A percentile compares a stretch with the other conserved stretches of the same genome.
Conservation (phyloP, 1,140 invertebrate genomes). For the Drosophila bocqueti region DNA sequence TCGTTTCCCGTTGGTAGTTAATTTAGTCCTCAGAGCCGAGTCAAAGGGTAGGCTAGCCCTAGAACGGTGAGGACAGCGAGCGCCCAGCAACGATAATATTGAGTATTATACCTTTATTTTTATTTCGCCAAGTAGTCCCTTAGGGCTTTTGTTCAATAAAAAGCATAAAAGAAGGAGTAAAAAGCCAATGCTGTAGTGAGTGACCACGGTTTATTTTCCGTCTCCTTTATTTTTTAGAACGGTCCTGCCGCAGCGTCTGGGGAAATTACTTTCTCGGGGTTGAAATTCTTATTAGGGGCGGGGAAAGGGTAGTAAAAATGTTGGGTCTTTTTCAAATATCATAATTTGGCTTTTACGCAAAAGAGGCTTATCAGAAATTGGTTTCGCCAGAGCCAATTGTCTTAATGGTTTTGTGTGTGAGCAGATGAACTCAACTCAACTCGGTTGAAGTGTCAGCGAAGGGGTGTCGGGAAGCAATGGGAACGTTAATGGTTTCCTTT, state of each 20-base stretch:
- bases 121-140: slow-evolving; percentile 79
- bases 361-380: slow-evolving; percentile 82
- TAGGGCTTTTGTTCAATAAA: slow-evolving; percentile 76
- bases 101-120: slow-evolving; percentile 82
- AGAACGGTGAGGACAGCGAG: slow-evolving; percentile 10
- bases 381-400: slow-evolving; percentile 79
- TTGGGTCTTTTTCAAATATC: slow-evolving; percentile 70
- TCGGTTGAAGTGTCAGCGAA: slow-evolving; percentile 51
- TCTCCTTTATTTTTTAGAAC: slow-evolving; percentile 46
- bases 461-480: slow-evolving; percentile 29
- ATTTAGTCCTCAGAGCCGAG: slow-evolving; percentile 58
- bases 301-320: slow-evolving; percentile 40
- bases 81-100: slow-evolving; percentile 71
- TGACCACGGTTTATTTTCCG: slow-evolving; percentile 59
- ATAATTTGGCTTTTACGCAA: slow-evolving; percentile 83
- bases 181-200: slow-evolving; percentile 51
- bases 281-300: slow-evolving; percentile 21
- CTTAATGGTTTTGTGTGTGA: slow-evolving; percentile 69
- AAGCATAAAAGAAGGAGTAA: slow-evolving; percentile 55
- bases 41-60: slow-evolving; percentile 32
- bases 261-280: slow-evolving; percentile 74
- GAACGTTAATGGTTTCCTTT: slow-evolving; percentile 33
- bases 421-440: slow-evolving; percentile 56
- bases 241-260: slow-evolving; percentile 71
- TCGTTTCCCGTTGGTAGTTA: slow-evolving; percentile 73